Conservation (phyloP, 2,888 invertebrate genomes). For the Protonemura montana region DNA sequence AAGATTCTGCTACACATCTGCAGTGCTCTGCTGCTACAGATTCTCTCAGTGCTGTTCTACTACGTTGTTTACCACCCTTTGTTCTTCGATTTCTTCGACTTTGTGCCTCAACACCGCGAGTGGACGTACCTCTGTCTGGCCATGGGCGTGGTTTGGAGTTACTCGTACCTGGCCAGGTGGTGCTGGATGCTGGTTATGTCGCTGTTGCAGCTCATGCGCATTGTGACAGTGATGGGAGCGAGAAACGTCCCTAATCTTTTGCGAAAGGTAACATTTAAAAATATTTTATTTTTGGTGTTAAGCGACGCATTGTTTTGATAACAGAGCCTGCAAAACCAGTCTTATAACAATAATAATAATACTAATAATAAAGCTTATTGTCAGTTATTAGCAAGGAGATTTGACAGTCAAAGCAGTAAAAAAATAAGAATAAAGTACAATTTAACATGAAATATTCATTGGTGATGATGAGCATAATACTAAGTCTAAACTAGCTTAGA, state of each 20-base stretch:
- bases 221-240: slow-evolving; percentile 72
- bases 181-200: slow-evolving; percentile 78
- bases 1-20: slow-evolving; percentile 72
- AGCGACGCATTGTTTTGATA: no score
- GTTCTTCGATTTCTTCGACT: neutral
- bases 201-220: slow-evolving; percentile 71
- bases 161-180: slow-evolving; percentile 72
- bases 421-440: no score
- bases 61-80: neutral
- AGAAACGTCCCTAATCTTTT: slow-evolving; percentile 68
- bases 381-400: no score
- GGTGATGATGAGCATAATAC: no score
- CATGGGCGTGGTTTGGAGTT: slow-evolving; percentile 72
- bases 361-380: no score
- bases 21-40: slow-evolving; percentile 67
- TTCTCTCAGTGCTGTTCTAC: slow-evolving; percentile 59
- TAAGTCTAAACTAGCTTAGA: no score
- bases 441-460: no score
- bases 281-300: no score
- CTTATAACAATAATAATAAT: no score
- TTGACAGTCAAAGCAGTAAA: no score
- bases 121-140: slow-evolving; percentile 60
- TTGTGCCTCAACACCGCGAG: neutral
- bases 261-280: slow-evolving; percentile 66
- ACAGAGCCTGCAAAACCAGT: no score